Conservation (phyloP, 2,888 invertebrate genomes). For the Rugalucina vietnamica region DNA sequence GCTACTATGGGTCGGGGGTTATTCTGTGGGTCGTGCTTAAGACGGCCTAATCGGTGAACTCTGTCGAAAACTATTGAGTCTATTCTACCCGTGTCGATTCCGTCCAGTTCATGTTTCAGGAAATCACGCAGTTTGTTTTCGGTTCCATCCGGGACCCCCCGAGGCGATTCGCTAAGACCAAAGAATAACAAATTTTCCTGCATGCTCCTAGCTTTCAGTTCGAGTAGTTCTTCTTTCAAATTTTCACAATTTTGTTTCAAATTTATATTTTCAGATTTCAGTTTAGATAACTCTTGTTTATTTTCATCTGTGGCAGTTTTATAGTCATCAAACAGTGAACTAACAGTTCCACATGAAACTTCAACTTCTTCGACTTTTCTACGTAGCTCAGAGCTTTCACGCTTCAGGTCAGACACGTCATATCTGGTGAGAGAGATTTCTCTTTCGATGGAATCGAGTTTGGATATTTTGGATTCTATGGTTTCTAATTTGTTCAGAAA, state of each 20-base stretch:
- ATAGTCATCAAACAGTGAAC: background rate
- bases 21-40: background rate
- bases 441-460: background rate
- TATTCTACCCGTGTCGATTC: background rate
- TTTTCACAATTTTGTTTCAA: background rate
- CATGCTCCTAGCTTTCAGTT: background rate
- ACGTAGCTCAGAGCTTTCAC: background rate
- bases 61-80: background rate
- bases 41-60: background rate
- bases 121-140: background rate
- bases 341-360: background rate
- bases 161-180: background rate
- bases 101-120: background rate
- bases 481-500: background rate
- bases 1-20: background rate
- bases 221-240: background rate
- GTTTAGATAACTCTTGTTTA: background rate
- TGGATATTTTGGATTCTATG: background rate
- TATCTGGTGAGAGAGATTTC: background rate
- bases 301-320: background rate
- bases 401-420: background rate
- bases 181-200: background rate
- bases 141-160: background rate
- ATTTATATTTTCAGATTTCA: background rate
- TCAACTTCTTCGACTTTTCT: background rate